A percentile compares a stretch with the other conserved stretches of the same genome.
These are phyloP conservation scores for Lacanobia wlatinum DNA, from an alignment of 2,888 invertebrate species.

Conservation along the genomic window DNA sequence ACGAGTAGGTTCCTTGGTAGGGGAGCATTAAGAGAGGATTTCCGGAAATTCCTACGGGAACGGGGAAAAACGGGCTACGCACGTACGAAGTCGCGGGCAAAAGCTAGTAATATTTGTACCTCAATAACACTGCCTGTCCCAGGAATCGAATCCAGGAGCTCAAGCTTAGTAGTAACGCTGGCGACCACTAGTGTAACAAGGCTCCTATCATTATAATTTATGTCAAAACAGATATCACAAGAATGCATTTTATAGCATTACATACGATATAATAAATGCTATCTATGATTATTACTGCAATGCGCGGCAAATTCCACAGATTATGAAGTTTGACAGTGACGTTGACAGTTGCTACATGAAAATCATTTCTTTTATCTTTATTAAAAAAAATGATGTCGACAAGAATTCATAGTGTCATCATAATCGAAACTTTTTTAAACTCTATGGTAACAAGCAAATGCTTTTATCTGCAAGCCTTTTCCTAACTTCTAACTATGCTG, in stretches of 20 bases:
- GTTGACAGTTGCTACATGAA: slow-evolving; percentile 14
- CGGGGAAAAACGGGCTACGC: no score
- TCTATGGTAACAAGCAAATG: no score
- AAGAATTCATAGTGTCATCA: neutral
- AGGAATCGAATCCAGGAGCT: neutral
- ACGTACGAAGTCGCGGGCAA: no score
- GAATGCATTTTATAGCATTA: slow-evolving; percentile 8
- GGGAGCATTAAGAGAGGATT: no score
- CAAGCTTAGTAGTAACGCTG: neutral
- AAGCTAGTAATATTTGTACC: no score
- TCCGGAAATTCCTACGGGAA: no score
- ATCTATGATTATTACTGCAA: slow-evolving; percentile 26
- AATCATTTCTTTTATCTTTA: no score
- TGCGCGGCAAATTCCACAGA: slow-evolving; percentile 20
- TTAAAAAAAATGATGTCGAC: no score
- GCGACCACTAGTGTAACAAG: neutral
- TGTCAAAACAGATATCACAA: neutral
- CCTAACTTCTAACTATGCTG: no score
- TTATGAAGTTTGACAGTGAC: neutral
- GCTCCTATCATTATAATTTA: neutral
- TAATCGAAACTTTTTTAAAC: neutral
- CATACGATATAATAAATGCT: slow-evolving; percentile 7
- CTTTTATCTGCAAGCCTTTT: neutral
- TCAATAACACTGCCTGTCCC: no score
- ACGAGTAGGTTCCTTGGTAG: no score